Conservation (phyloP, 2,888 invertebrate species). For the Stegophylla sp. region DNA sequence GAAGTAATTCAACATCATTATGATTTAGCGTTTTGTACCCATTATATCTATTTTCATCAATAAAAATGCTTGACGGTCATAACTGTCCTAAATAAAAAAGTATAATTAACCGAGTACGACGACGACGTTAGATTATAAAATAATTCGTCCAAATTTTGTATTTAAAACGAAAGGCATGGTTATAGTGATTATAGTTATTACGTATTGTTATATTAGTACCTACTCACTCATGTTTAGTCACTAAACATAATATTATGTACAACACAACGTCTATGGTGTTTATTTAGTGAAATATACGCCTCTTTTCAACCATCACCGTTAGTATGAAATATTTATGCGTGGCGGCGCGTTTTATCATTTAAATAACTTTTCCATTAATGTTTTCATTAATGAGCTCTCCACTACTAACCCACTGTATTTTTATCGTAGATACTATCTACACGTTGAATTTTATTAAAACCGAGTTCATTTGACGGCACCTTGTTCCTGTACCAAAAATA, state of each 20-base stretch:
- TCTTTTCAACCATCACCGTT: background rate
- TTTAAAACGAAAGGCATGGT: background rate
- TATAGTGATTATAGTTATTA: background rate
- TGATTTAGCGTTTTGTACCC: background rate
- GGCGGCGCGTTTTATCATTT: slow-evolving; percentile 19
- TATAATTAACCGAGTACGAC: background rate
- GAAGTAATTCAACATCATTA: background rate
- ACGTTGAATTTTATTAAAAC: slow-evolving; percentile 5
- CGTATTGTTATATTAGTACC: background rate
- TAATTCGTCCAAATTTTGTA: background rate
- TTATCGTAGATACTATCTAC: slow-evolving; percentile 25
- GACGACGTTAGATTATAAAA: background rate
- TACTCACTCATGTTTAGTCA: background rate
- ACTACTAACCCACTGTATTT: background rate
- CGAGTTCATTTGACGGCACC: background rate
- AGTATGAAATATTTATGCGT: slow-evolving; percentile 20
- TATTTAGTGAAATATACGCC: slow-evolving; percentile 4
- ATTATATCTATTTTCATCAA: background rate
- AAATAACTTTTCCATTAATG: slow-evolving; percentile 43
- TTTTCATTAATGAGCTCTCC: slow-evolving; percentile 35
- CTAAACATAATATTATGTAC: background rate
- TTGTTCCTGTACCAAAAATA: background rate
- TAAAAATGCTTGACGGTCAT: background rate
- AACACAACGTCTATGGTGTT: background rate
- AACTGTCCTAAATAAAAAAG: no score